Evolutionary conservation across 2,888 invertebrate genomes (phyloP), one percentile per base, ranked within the genome.

Genomic region (Lasioglossum malachurum): DNA sequence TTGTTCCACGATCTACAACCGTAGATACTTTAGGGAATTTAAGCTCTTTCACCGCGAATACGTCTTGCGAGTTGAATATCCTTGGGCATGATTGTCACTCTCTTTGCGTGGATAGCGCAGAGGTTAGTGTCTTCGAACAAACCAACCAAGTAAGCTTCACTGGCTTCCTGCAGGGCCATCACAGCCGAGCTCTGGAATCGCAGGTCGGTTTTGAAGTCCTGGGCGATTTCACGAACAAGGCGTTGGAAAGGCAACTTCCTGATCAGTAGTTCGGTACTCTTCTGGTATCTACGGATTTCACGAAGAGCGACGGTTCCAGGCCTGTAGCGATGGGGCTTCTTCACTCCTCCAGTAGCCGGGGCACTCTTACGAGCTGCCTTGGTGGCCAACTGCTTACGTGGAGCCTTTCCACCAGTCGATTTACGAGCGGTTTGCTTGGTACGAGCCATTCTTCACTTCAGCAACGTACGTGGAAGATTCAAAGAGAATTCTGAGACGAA

Each of bases 361-460:
- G 99, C 98, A 89, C 98, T 98, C 96, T 99, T 99, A 95, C 99
- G 97, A 67, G 99, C 99, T 41, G 99, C 98, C 96, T 99, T 99
- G 72, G 99, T 99, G 64, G 99, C 99, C 96, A 90, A 94, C 95
- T 99, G 99, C 96, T 99, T 99, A 93, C 99, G 97, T 85, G 99
- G 99, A 93, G 99, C 99, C 96, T 99, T 99, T 93, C 99, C 99
- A 97, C 99, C 99, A 81, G 99, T 99, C 0, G 98, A 98, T 96
- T 99, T 99, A 97, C 99, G 98, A 80, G 99, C 99, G 35, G 99
- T 99, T 96, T 99, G 99, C 97, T 99, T 99, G 38, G 99, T 99
- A 98, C 99, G 98, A 90, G 99, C 99, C 99, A 99, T 99, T 90
- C 0, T 16, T 27, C 5, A 31, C 14, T 14, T 31, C 16, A 8